Evolutionary conservation across 2,888 invertebrate species (phyloP).

Genomic region (Protula sp.): DNA sequence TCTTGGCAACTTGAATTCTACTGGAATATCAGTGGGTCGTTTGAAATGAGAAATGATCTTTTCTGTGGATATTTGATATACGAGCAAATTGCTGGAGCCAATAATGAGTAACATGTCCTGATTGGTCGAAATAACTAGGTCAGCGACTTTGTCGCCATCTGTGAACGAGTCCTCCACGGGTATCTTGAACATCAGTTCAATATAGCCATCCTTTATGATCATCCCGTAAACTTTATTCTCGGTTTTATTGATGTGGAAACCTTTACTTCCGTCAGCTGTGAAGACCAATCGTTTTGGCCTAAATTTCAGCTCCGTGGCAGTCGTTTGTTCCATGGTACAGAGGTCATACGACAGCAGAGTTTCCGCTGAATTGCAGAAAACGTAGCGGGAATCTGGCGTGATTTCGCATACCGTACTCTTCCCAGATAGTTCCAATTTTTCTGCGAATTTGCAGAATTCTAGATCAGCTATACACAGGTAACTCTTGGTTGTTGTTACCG

Average conservation of each 20-base stretch:
- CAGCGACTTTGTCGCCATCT: conserved; percentile 19
- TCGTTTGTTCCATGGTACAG: conserved; percentile 34
- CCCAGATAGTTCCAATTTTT: conserved; percentile 41
- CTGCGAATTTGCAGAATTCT: conserved; percentile 32
- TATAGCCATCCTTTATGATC: conserved; percentile 35
- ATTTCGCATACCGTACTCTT: conserved; percentile 38
- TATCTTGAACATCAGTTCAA: conserved; percentile 44
- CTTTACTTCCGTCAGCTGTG: conserved; percentile 35
- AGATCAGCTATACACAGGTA: conserved; percentile 46
- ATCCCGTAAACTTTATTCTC: conserved; percentile 39
- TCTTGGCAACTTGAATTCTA: conserved; percentile 47
- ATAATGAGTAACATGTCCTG: conserved; percentile 18
- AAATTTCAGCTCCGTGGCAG: conserved; percentile 31
- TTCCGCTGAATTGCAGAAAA: conserved; percentile 43
- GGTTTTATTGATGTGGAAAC: conserved; percentile 32
- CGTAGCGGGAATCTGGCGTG: conserved; percentile 37
- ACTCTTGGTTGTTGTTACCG: conserved; percentile 43
- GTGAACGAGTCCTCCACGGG: conserved; percentile 29
- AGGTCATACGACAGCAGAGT: conserved; percentile 40
- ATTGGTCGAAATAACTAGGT: conserved; percentile 18
- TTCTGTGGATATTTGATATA: conserved; percentile 38
- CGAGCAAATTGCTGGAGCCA: conserved; percentile 28
- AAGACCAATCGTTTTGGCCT: conserved; percentile 35
- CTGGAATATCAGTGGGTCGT: conserved; percentile 40
- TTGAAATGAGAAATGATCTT: conserved; percentile 33